phyloP scores from a whole-genome alignment of 2,888 invertebrate species.

The Pseudeuparius sepicola region DNA sequence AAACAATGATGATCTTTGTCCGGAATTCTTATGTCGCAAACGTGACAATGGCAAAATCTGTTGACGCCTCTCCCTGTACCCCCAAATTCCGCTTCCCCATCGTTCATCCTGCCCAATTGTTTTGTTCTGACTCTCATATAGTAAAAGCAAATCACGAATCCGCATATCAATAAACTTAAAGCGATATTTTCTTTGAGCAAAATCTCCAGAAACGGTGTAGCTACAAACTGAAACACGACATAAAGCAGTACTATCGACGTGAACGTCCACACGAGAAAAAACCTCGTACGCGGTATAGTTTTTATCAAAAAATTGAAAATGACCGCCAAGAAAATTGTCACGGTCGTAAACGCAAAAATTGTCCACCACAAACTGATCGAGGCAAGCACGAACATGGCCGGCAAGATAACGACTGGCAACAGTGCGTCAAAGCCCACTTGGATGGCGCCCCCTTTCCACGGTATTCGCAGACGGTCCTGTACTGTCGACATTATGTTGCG shows the following conservation, averaged over 20 bases:
- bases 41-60: constrained; percentile 68
- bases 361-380: constrained; percentile 40
- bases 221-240: constrained; percentile 57
- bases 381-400: constrained; percentile 41
- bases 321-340: constrained; percentile 29
- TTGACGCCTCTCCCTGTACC: constrained; percentile 46
- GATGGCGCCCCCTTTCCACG: constrained; percentile 50
- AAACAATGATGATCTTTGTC: constrained; percentile 72
- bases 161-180: constrained; percentile 43
- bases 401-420: constrained; percentile 42
- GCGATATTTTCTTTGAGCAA: constrained; percentile 53
- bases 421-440: constrained; percentile 43
- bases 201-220: constrained; percentile 64
- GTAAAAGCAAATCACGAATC: constrained; percentile 40
- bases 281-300: constrained; percentile 46
- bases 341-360: constrained; percentile 31
- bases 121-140: constrained; percentile 30
- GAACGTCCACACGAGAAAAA: constrained; percentile 66
- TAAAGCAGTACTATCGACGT: constrained; percentile 57
- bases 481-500: constrained; percentile 39
- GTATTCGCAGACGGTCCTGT: constrained; percentile 46
- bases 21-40: constrained; percentile 73
- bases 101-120: constrained; percentile 27
- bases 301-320: constrained; percentile 31
- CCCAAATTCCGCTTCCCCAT: constrained; percentile 35